Base-by-base conservation (phyloP, 2,797 vertebrate species). In the Propithecus perrieri region DNA sequence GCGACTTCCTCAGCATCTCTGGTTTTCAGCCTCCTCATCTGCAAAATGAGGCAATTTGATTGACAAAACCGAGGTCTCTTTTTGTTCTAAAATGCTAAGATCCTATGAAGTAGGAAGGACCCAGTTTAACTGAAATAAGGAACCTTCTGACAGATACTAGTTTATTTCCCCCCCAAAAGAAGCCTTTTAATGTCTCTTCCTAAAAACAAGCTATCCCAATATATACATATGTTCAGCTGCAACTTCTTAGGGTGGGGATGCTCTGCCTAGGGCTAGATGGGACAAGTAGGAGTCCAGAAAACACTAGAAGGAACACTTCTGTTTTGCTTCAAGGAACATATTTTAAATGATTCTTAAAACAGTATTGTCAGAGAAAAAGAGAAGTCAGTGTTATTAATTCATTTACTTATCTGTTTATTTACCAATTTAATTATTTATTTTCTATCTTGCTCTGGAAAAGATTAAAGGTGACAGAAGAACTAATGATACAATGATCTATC, bases 61-160 rank as follows among this genome's bases (percentile, higher is more conserved):
- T 48, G 33, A 85, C 2, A 72, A 43, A 69, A 61, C 2, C 75
- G 48, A 71, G 15, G 30, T 91, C 4, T 7, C 18, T 81, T 94
- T 89, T 87, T 71, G 5, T 55, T 74, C 43, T 80, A 91, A 95
- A 93, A 69, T 43, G 3, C 22, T 30, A 28, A 74, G 9, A 85
- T 8, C 57, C 57, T 76, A 20, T 63, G 12, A 7, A 84, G 2
- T 26, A 67, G 20, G 17, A 85, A 79, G 55, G 6, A 80, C 75
- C 84, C 12, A 24, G 20, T 81, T 91, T 91, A 80, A 57, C 28
- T 38, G 18, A 92, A 85, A 76, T 69, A 41, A 94, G 97, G 18
- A 85, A 80, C 2, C 46, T 72, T 80, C 78, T 28, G n/a, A 87
- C 9, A 91, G 35, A 88, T 20, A 55, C 28, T 84, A 83, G 11